These are phyloP conservation scores for Dendronephthya gigantea DNA, from an alignment of 64 coral and sea anemone genomes.

Conservation along the genomic window DNA sequence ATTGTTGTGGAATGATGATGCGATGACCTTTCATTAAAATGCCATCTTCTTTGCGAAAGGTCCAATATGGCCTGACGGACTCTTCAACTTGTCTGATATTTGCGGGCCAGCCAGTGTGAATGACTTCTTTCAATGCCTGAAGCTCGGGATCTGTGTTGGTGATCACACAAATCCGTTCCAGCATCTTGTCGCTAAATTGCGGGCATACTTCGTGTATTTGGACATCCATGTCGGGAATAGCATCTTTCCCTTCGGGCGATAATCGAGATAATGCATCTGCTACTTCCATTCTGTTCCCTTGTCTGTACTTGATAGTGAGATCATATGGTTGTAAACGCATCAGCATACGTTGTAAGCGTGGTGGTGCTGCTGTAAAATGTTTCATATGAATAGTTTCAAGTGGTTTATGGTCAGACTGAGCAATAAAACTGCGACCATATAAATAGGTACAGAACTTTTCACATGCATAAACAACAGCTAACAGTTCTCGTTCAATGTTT, in stretches of 20 bases:
- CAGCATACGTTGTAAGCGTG: slow-evolving; percentile 14
- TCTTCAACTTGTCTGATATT: slow-evolving; percentile 17
- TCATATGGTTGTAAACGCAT: slow-evolving; percentile 35
- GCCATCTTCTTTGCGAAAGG: slow-evolving; percentile 22
- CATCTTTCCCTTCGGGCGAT: slow-evolving; percentile 15
- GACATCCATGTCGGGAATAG: slow-evolving; percentile 5
- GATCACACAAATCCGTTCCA: slow-evolving; percentile 16
- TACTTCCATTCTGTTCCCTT: slow-evolving; percentile 27
- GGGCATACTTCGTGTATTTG: slow-evolving; percentile 31
- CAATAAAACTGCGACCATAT: background rate
- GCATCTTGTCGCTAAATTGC: slow-evolving; percentile 25
- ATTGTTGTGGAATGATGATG: background rate
- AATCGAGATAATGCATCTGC: too few relatives aligned
- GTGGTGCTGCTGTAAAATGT: slow-evolving; percentile 7
- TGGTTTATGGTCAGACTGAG: slow-evolving; percentile 13
- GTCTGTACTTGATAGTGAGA: slow-evolving; percentile 22
- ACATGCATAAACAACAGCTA: slow-evolving; percentile 32
- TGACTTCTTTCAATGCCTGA: slow-evolving; percentile 30
- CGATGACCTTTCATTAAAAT: background rate
- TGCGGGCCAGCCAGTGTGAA: slow-evolving; percentile 26
- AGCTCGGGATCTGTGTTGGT: slow-evolving; percentile 25
- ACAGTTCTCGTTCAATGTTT: slow-evolving; percentile 28
- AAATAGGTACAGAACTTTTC: slow-evolving; percentile 23
- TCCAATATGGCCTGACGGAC: slow-evolving; percentile 28
- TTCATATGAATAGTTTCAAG: slow-evolving; percentile 4